phyloP scores from a whole-genome alignment of 2,797 vertebrate species.

The Crotalus adamanteus region DNA sequence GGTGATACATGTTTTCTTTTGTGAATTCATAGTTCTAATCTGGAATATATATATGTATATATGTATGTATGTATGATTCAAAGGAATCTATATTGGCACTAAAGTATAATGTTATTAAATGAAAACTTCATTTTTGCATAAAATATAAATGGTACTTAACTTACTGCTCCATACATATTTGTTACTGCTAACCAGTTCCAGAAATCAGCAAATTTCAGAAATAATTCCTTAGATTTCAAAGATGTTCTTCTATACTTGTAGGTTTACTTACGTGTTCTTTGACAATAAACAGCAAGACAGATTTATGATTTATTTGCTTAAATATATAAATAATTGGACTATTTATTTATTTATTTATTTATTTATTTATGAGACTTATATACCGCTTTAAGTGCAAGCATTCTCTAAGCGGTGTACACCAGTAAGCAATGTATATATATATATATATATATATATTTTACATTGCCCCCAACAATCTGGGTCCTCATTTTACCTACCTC shows the following conservation, averaged over 20 bases:
- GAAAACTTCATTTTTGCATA: not conserved
- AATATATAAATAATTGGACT: not conserved
- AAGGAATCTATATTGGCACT: not conserved
- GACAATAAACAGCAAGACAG: not conserved
- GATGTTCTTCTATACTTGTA: not conserved
- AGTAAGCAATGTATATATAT: no score
- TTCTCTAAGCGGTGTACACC: no score
- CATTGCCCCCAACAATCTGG: no score
- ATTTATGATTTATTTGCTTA: not conserved
- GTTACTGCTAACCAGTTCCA: not conserved
- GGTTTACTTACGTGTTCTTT: conserved; percentile 8
- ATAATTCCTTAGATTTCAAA: not conserved
- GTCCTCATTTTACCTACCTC: no score
- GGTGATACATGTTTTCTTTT: not conserved
- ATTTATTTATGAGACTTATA: no score
- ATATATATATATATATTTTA: no score
- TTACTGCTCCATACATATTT: conserved; percentile 6
- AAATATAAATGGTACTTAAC: not conserved
- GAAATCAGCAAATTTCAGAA: not conserved
- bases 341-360: no score
- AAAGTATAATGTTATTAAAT: not conserved
- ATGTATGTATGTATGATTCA: not conserved
- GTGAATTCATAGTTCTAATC: not conserved
- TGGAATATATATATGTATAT: not conserved
- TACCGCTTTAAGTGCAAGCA: no score